Conservation (phyloP, 2,113 vertebrate genomes). For the Conger conger region DNA sequence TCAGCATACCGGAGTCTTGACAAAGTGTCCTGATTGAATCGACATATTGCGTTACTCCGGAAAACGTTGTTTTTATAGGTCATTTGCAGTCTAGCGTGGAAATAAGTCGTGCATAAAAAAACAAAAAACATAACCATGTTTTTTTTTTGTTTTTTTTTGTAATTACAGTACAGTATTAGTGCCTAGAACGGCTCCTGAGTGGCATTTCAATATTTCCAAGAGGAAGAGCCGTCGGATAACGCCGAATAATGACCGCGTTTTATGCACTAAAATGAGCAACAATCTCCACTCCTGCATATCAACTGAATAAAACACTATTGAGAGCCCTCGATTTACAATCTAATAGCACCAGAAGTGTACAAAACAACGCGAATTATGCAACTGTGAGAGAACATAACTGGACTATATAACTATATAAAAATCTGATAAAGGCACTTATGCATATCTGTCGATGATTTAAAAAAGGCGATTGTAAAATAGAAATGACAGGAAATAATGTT, state of each 20-base stretch:
- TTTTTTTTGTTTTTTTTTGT: background rate
- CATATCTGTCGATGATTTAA: conserved; percentile 46
- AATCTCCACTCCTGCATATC: conserved; percentile 28
- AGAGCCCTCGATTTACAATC: conserved; percentile 45
- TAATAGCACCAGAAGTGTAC: conserved; percentile 63
- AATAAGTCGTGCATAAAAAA: conserved; percentile 12
- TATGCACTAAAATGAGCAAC: conserved; percentile 35
- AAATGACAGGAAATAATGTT: conserved; percentile 17
- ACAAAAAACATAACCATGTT: background rate
- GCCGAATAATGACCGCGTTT: conserved; percentile 36
- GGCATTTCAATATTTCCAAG: conserved; percentile 15
- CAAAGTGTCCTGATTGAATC: too few species aligned
- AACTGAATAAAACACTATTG: conserved; percentile 33
- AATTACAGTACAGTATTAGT: conserved; percentile 23
- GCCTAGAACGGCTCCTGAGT: conserved; percentile 23
- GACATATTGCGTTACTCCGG: background rate
- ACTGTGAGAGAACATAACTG: background rate
- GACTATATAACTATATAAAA: conserved; percentile 6
- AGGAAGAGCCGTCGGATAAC: conserved; percentile 22
- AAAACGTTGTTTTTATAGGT: background rate
- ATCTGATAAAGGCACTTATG: conserved; percentile 60
- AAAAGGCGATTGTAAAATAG: conserved; percentile 39
- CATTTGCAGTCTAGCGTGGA: background rate
- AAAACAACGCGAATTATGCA: conserved; percentile 35
- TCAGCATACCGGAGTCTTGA: background rate